phyloP scores from a whole-genome alignment of 2,888 invertebrate species.

The Liodrosophila aerea region DNA sequence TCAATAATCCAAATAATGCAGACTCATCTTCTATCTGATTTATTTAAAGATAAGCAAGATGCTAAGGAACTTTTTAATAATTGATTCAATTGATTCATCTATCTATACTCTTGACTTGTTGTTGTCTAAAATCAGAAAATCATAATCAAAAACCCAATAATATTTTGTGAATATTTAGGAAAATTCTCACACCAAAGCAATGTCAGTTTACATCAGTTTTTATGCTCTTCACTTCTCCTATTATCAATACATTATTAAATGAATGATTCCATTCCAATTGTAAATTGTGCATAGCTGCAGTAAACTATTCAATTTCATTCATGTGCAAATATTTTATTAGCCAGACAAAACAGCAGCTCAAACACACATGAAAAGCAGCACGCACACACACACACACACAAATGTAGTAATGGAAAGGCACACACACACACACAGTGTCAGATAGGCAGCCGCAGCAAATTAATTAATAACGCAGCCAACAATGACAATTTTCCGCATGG shows the following conservation, averaged over 20 bases:
- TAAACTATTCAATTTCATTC: constrained; percentile 73
- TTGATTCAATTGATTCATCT: no score
- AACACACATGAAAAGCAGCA: no score
- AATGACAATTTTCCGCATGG: constrained; percentile 76
- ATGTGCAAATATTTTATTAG: constrained; percentile 73
- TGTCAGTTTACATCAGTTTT: no score
- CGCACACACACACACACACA: constrained; percentile 4
- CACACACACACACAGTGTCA: constrained; percentile 5
- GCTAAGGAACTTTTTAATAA: no score
- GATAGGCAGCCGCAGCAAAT: constrained; percentile 61
- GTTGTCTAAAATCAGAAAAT: no score
- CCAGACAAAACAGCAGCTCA: constrained; percentile 32
- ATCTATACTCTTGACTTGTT: no score
- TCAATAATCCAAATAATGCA: no score
- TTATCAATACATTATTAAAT: constrained; percentile 49
- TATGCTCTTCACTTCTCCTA: neutral
- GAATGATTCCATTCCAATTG: constrained; percentile 56
- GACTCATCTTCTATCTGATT: no score
- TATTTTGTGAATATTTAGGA: constrained; percentile 19
- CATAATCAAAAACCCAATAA: no score
- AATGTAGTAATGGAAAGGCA: constrained; percentile 3
- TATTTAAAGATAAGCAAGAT: no score
- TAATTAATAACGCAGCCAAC: constrained; percentile 75
- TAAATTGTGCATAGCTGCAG: constrained; percentile 69
- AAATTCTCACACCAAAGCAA: neutral